Base-by-base conservation (phyloP, 2,113 vertebrate genomes). In the Muscicapa adusta region DNA sequence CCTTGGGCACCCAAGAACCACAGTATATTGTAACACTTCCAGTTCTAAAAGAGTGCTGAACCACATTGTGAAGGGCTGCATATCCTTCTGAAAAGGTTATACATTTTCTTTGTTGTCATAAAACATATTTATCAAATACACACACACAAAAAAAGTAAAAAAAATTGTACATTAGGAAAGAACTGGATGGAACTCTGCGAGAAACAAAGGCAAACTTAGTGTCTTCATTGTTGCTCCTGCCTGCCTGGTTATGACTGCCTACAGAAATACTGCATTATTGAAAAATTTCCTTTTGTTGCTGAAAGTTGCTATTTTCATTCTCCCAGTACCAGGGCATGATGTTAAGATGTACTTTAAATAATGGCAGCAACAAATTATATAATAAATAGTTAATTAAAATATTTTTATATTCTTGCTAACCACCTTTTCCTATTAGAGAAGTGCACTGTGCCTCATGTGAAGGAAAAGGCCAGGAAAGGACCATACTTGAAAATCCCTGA, bases 1-100 rank as follows among this genome's bases (percentile, higher is more conserved):
- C 92, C 93, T 71, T 91, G 93, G 91, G 91, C 81, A 88, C 83
- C 78, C 1, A 2, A 74, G 94, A 95, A 93, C 94, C 90, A 88
- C 95, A 91, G 63, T 23, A 58, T 33, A 85, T 53, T 94, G 82
- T 93, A 93, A 76, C 36, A 54, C 31, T 85, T 93, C 90, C 89
- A 95, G 65, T 51, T 88, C 60, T 81, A 67, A 80, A 90, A 62
- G 43, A 75, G 67, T 0, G 6, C 65, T 38, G 63, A 96, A 91
- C 67, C 89, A 40, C 89, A 80, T 3, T 18, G 67, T 33, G 51
- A 58, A 82, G 63, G 36, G 43, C 63, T 80, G 63, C 60, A 78
- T 93, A 84, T 60, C 72, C 84, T 60, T 57, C 45, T 29, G 45
- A 67, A 90, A 85, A 83, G 34, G 73, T 6, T 34, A 89, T 51